Base-by-base conservation (phyloP, 1,140 invertebrate genomes). In the Tetramorium parvispinum region DNA sequence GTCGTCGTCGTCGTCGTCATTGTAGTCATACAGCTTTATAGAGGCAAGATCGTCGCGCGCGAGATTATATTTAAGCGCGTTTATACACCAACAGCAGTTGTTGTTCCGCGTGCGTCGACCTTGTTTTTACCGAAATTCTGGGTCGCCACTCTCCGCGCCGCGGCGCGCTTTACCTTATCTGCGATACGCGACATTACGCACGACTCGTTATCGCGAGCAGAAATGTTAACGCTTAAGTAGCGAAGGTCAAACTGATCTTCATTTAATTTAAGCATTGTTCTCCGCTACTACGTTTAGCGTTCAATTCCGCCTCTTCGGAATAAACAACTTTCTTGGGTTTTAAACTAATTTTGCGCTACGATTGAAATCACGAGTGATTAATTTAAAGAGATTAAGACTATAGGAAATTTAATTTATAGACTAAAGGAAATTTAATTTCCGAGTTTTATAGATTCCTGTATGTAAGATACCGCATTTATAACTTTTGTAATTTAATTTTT, bases 21-120 rank as follows among this genome's bases (percentile, higher is more conserved):
- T 32, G 0, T 32, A 32, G 32, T 32, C 73, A 59, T 78, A 85
- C 46, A 73, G 76, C 82, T 76, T 77, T 85, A 78, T 83, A 83
- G 61, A 83, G 79, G 53, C 68, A 46, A 32, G 37, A 46, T 40
- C n/a, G 18, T 51, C 59, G 27, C 61, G 46, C 43, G 59, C 46
- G 27, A 68, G 61, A 68, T 68, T 83, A 75, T 59, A 83, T 73
- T 46, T 73, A 43, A 79, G 3, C 11, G 32, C 61, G 61, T 32
- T 40, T 49, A 53, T 70, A 81, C 40, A 70, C 16, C 51, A 16
- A 1, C 55, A 24, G 21, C 40, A 16, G 68, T 83, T 83, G 78
- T 81, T 81, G 79, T 83, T 83, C 79, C 79, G 79, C 79, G 79
- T 83, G 53, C 79, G 68, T 83, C 68, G 79, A 83, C 79, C 79